Conservation (phyloP, 35 echinoderm and acorn worm species). For the Anneissia japonica region DNA sequence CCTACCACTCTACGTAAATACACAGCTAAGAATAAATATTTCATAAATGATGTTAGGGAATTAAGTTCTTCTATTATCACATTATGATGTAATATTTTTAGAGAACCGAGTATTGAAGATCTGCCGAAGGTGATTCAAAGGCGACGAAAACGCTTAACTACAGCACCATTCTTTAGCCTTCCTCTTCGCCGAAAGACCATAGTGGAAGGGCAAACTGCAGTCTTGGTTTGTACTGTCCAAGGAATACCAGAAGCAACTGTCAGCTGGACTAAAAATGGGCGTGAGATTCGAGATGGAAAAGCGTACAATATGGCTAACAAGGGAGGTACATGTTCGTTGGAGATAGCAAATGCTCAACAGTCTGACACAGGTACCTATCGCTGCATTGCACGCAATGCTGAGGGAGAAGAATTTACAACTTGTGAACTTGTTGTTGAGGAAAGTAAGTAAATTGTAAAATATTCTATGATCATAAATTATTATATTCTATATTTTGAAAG, state of each 20-base stretch:
- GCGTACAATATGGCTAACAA: conserved; percentile 61
- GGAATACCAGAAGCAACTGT: conserved; percentile 62
- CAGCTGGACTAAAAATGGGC: conserved; percentile 74
- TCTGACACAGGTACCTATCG: conserved; percentile 82
- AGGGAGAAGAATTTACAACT: conserved; percentile 63
- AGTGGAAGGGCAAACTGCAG: conserved; percentile 53
- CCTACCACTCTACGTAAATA: too few relatives aligned
- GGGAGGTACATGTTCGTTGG: conserved; percentile 66
- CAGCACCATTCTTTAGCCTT: conserved; percentile 84
- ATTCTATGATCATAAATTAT: too few relatives aligned
- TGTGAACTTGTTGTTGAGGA: conserved; percentile 90
- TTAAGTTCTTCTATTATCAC: neutral
- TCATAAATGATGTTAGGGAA: too few relatives aligned
- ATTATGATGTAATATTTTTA: neutral
- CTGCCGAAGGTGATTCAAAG: neutral
- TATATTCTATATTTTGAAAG: too few relatives aligned
- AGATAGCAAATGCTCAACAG: conserved; percentile 40
- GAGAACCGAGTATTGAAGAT: conserved; percentile 70
- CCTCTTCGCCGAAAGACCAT: conserved; percentile 82
- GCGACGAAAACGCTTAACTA: neutral
- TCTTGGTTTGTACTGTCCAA: conserved; percentile 79
- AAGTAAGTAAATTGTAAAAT: conserved; percentile 64
- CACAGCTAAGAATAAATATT: too few relatives aligned
- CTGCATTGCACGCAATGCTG: conserved; percentile 59
- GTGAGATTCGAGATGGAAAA: conserved; percentile 40